Evolutionary conservation across 2,888 invertebrate genomes (phyloP).

Genomic region (Gymnocheta viridis): DNA sequence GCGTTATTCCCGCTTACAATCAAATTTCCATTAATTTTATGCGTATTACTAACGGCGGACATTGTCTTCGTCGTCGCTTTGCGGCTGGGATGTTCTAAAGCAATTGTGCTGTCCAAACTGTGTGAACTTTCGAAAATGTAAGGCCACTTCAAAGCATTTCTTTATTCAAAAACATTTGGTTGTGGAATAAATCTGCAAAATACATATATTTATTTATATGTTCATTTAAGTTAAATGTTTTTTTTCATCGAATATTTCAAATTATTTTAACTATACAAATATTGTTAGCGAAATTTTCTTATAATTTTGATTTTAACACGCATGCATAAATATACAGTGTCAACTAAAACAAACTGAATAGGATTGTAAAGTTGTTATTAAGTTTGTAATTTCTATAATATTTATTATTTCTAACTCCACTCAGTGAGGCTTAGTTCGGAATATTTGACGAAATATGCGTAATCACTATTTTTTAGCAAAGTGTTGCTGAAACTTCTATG

Average conservation of each 20-base stretch:
- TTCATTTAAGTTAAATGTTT: constrained; percentile 2
- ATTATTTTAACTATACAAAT: not conserved
- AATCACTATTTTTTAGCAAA: no score
- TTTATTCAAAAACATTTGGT: constrained; percentile 24
- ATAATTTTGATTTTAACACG: not conserved
- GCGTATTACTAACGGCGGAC: constrained; percentile 71
- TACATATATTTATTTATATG: not conserved
- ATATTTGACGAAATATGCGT: no score
- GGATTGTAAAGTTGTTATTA: not conserved
- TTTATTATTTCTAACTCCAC: no score
- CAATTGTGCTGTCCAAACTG: constrained; percentile 21
- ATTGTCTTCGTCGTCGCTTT: constrained; percentile 68
- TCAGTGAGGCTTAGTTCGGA: no score
- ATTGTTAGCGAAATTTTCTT: not conserved
- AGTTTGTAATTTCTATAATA: no score
- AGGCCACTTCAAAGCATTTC: constrained; percentile 38
- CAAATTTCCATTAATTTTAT: constrained; percentile 70
- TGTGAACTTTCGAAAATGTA: constrained; percentile 23
- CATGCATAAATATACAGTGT: not conserved
- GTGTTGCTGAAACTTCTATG: no score
- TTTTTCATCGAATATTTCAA: no score
- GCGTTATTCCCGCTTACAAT: constrained; percentile 61
- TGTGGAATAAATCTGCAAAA: constrained; percentile 26
- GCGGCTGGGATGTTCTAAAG: constrained; percentile 37
- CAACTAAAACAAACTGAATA: not conserved